Evolutionary conservation across 2,888 invertebrate genomes (phyloP).

Genomic region (Selenia dentaria): DNA sequence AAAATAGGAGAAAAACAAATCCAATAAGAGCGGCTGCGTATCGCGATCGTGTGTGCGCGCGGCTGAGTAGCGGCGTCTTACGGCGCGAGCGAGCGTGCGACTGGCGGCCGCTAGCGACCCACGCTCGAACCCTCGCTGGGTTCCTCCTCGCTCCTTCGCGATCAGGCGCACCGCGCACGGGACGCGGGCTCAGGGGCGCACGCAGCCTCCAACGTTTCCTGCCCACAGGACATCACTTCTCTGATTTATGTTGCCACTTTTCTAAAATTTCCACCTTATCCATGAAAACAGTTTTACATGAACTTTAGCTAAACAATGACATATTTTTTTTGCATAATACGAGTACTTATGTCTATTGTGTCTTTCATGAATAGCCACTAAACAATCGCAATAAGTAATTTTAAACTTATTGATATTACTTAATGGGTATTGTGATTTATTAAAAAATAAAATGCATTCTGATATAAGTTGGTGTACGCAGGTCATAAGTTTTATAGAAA

Average conservation of each 20-base stretch:
- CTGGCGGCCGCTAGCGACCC: conserved; percentile 56
- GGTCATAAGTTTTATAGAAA: too few relatives aligned
- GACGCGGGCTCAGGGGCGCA: conserved; percentile 32
- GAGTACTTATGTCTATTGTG: too few relatives aligned
- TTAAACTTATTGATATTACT: too few relatives aligned
- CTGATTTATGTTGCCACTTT: conserved; percentile 22
- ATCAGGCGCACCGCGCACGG: not conserved
- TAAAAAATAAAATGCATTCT: too few relatives aligned
- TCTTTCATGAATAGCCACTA: too few relatives aligned
- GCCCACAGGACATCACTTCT: conserved; percentile 47
- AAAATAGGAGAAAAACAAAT: conserved; percentile 44
- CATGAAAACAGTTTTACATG: too few relatives aligned
- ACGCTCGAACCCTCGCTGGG: conserved; percentile 42
- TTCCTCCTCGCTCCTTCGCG: not conserved
- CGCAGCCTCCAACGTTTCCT: conserved; percentile 62
- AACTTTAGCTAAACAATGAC: too few relatives aligned
- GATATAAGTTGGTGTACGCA: too few relatives aligned
- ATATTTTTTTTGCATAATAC: too few relatives aligned
- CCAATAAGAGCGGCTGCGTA: conserved; percentile 49
- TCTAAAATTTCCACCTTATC: too few relatives aligned
- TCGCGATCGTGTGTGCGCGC: conserved; percentile 50
- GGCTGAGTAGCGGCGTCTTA: conserved; percentile 55
- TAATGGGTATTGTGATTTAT: too few relatives aligned
- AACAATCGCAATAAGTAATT: too few relatives aligned
- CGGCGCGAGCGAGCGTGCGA: conserved; percentile 72